Percentiles rank a stretch among this genome's conserved stretches.
These are phyloP conservation scores for Acleris laterana DNA, from an alignment of 2,888 invertebrate species.

Conservation along the genomic window DNA sequence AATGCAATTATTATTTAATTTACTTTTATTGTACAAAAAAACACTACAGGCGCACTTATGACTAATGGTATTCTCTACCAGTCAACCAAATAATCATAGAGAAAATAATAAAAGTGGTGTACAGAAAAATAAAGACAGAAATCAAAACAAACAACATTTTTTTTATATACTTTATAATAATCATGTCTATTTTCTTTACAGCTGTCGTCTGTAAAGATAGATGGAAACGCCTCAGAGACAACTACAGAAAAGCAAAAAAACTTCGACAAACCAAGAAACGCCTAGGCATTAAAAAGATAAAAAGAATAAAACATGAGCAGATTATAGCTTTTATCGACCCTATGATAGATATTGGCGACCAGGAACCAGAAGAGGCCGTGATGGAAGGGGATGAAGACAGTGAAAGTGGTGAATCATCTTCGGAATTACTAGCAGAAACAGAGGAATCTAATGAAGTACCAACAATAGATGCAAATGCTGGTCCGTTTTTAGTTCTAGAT, in stretches of 20 bases:
- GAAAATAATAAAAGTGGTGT: no score
- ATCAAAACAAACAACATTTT: neutral
- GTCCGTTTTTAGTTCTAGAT: constrained; percentile 5
- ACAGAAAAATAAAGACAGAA: neutral
- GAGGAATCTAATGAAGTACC: neutral
- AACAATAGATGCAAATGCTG: neutral
- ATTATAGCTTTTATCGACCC: constrained; percentile 13
- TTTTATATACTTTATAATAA: no score
- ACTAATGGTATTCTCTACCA: no score
- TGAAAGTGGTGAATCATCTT: neutral
- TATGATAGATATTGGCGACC: neutral
- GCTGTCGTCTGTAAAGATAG: constrained; percentile 22
- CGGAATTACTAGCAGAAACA: constrained; percentile 2
- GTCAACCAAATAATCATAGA: no score
- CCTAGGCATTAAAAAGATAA: constrained; percentile 15
- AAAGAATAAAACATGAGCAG: constrained; percentile 19
- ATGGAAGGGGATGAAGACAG: neutral
- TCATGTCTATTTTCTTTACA: neutral
- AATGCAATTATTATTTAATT: neutral
- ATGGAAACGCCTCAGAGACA: constrained; percentile 28
- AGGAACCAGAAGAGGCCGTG: neutral
- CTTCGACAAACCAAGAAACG: constrained; percentile 7
- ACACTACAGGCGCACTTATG: no score
- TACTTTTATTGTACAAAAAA: no score
- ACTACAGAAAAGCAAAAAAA: constrained; percentile 25